Base-by-base conservation (phyloP, 1,140 invertebrate species). In the Drosophila tani region DNA sequence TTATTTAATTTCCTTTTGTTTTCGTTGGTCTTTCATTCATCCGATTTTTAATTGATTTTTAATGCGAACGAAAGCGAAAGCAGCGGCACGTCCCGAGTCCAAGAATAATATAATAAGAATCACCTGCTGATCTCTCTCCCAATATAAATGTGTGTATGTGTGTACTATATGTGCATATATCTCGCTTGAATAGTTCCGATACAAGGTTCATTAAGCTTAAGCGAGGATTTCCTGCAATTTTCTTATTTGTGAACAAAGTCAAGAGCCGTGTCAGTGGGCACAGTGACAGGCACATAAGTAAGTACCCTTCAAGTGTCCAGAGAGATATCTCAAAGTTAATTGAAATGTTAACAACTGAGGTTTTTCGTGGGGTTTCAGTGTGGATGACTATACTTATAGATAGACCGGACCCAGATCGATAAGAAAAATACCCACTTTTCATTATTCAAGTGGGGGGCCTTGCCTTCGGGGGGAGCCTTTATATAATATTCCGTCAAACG, bases 221-320 rank as follows among this genome's bases (percentile, higher is more conserved):
- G 82, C 82, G 82, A 86, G 79, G 79, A 82, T 79, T 86, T 86
- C 80, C 83, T 87, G 83, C 76, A 83, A 87, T 87, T 87, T 86
- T 87, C 83, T 64, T 62, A 86, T 80, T 87, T 82, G 58, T 45
- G 67, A 68, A 49, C 67, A 59, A 43, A 17, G 51, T 55, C 51
- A 55, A 55, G 19, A 55, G 29, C 17, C 14, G 12, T 21, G 27
- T 32, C 5, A 17, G 17, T 51, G 38, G 15, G 24, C 15, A 19
- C 35, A 43, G 50, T 55, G 40, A 45, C 40, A 35, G 35, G 12
- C 45, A 24, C 40, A 53, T 41, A 27, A 43, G 14, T 53, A 65
- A 19, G 19, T 63, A 68, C 45, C 46, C 65, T 63, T 63, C 21
- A 40, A 63, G 57, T 68, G 60, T 29, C 41, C n/a, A 47, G 51